Evolutionary conservation across 37 sponge, comb jelly and placozoan genomes (phyloP), one percentile per base, ranked within the genome.

Genomic region (Chondrilla cf. caribensis): DNA sequence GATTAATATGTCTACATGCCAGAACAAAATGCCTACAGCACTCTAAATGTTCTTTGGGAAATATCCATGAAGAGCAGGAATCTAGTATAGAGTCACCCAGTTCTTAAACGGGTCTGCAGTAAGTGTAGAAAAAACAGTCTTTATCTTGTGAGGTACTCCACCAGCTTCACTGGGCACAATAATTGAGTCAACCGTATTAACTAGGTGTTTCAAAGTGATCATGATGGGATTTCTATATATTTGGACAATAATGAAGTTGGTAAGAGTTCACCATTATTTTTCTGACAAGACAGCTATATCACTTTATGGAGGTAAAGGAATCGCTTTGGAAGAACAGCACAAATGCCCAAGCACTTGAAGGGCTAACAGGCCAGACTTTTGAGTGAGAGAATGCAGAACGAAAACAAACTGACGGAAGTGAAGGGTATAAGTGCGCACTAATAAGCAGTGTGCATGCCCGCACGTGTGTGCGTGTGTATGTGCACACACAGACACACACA

Each of bases 31-130:
- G 51, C 36, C 82, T 33, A 68, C 82, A 82, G 47, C 82, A 82
- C 44, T 80, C 77, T 22, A 84, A 51, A 29, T 88, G 84, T 39
- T 70, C 77, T 33, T 35, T 29, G 79, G 24, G 6, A 88, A 64
- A 73, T 84, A 38, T 26, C 38, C 84, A 26, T 38, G 22, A 8
- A 88, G 15, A 25, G 51, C 32, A 29, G 65, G 28, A 17, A 88
- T 26, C 26, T 81, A 84, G 67, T 58, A 88, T 38, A 84, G 59
- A 7, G 77, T 39, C 2, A 70, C n/a, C 83, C 83, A 22, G 39
- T 54, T 70, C 51, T 41, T 84, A 36, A 26, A 77, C 42, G 77
- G 85, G 14, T 84, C 85, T 47, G 79, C 85, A 58, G 85, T 84
- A 41, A 84, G 78, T 60, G 37, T 32, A 65, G 58, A 55, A 51